Base-by-base conservation (phyloP, 2,797 vertebrate species). In the Yasuhikotakia modesta region DNA sequence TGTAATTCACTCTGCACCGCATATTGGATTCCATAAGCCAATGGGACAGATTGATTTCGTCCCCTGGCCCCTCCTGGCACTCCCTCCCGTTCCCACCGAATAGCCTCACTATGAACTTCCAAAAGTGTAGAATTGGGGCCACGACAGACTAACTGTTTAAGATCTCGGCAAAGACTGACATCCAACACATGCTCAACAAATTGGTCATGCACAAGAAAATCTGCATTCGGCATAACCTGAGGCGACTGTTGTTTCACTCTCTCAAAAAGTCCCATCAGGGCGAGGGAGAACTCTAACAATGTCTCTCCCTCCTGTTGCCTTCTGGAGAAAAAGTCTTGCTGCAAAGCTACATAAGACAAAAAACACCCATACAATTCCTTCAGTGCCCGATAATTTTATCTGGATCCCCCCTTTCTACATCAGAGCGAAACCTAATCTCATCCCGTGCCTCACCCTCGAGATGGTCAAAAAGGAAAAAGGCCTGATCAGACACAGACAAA, bases 381-480 rank as follows among this genome's bases (percentile, higher is more conserved):
- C 16, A 72, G 35, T 0, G 17, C 13, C 45, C 14, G 45, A 46
- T 46, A 12, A 46, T 46, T 14, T 46, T 46, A 6, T 4, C 22
- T 24, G 66, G 43, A 16, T 69, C 66, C 0, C 22, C 14, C 21
- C 66, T 5, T 19, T 69, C 43, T 24, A 14, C 45, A 48, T 6
- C 35, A 50, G 66, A n/a, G 43, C n/a, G n/a, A 46, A 50, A 69
- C 11, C 27, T 50, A 24, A 69, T 50, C n/a, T 69, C 43, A 8
- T 22, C 22, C 16, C 66, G 13, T 6, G 45, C 66, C 19, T 69
- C 66, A 4, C 66, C 45, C n/a, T 50, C 66, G 2, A 50, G 21
- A 14, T 68, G 65, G 48, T 68, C 65, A 46, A 68, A 68, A 17
- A 68, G 21, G 22, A 68, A 68, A 48, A 45, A 68, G 5, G 65